Conservation (phyloP, 1,140 invertebrate species). For the Drosophila miranda region DNA sequence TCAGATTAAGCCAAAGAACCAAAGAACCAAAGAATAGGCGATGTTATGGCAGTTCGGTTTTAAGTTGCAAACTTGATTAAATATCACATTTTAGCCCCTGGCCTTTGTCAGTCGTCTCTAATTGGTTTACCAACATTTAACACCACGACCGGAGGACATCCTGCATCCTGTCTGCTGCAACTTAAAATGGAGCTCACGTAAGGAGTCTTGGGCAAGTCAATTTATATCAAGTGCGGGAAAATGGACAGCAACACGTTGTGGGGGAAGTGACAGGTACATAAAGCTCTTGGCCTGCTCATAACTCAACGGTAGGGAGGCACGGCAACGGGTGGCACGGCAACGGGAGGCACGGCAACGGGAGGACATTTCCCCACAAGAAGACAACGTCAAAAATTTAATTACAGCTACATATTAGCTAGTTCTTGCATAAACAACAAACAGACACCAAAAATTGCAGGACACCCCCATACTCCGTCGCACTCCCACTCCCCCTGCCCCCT, state of each 20-base stretch:
- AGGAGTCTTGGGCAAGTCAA: conserved; percentile 32
- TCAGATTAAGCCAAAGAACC: too few species aligned
- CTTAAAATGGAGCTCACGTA: conserved; percentile 36
- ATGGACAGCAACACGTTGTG: conserved; percentile 14
- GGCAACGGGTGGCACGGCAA: too few species aligned
- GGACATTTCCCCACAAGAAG: neutral
- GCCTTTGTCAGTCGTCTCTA: conserved; percentile 1
- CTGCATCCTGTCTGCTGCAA: neutral
- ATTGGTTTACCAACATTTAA: conserved; percentile 46
- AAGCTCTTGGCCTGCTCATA: conserved; percentile 23
- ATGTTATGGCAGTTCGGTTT: too few species aligned
- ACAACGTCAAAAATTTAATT: conserved; percentile 71
- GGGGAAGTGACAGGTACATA: conserved; percentile 25
- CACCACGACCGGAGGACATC: neutral
- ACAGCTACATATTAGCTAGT: conserved; percentile 72
- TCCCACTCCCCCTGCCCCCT: too few species aligned
- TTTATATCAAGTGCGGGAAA: conserved; percentile 19
- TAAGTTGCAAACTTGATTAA: too few species aligned
- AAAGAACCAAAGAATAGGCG: too few species aligned
- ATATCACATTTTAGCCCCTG: neutral
- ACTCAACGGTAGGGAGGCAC: conserved; percentile 2
- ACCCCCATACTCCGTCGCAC: conserved; percentile 7
- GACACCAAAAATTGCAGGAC: conserved; percentile 54
- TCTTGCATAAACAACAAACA: conserved; percentile 65
- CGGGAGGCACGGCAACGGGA: too few species aligned